Conservation (phyloP, 1,140 invertebrate genomes). For the Apis florea region DNA sequence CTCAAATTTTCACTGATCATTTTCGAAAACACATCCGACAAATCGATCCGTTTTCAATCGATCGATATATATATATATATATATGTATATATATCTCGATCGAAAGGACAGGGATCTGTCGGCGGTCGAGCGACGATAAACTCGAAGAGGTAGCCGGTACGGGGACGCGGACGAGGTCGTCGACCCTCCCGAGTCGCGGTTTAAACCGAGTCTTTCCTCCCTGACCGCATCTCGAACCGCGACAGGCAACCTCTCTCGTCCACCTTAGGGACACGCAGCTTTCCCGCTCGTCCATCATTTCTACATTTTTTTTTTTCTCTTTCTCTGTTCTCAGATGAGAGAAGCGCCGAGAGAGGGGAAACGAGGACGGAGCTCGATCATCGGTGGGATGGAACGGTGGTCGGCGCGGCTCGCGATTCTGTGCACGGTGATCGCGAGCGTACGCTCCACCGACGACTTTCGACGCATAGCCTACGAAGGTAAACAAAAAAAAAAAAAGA, state of each 20-base stretch:
- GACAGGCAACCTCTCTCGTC: neutral
- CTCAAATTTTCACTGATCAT: no score
- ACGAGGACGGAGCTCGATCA: neutral
- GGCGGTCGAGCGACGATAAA: slow-evolving; percentile 22
- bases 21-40: no score
- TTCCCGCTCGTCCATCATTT: slow-evolving; percentile 8
- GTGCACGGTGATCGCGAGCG: slow-evolving; percentile 42
- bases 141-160: slow-evolving; percentile 34
- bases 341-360: neutral
- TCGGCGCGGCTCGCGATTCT: slow-evolving; percentile 43
- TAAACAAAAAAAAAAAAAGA: slow-evolving; percentile 41
- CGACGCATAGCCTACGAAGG: slow-evolving; percentile 75
- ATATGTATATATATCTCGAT: no score
- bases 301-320: neutral
- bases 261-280: neutral
- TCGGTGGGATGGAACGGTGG: slow-evolving; percentile 49
- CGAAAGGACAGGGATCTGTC: neutral
- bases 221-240: no score
- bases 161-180: slow-evolving; percentile 54
- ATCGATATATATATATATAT: no score
- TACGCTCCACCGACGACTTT: slow-evolving; percentile 68
- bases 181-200: slow-evolving; percentile 49
- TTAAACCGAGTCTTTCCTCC: slow-evolving; percentile 2
- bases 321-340: neutral
- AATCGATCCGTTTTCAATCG: no score